A percentile compares a stretch with the other conserved stretches of the same genome.
phyloP scores from a whole-genome alignment of 2,113 vertebrate species.

The Prietella phreatophila region DNA sequence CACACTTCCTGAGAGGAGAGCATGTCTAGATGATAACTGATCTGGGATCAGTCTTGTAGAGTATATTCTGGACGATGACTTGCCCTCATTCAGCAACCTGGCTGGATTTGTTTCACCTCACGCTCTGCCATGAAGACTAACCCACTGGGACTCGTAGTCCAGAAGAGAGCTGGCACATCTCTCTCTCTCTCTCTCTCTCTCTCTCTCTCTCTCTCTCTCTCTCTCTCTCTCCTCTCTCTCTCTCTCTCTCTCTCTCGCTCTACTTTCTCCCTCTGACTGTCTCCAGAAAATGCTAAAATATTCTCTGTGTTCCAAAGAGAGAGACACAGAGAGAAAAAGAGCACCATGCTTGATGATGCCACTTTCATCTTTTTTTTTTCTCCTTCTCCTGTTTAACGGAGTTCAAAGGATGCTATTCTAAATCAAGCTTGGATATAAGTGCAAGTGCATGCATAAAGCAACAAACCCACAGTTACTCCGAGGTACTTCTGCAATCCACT shows the following conservation, averaged over 20 bases:
- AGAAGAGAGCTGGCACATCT: constrained; percentile 53
- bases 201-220: constrained; percentile 46
- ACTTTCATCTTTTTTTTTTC: constrained; percentile 58
- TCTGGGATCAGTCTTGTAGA: neutral
- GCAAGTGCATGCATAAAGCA: constrained; percentile 12
- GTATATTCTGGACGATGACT: neutral
- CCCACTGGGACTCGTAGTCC: constrained; percentile 63
- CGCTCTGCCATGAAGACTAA: constrained; percentile 68
- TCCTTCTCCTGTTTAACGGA: constrained; percentile 54
- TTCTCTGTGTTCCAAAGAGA: constrained; percentile 37
- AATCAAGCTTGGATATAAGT: constrained; percentile 29
- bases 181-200: constrained; percentile 56
- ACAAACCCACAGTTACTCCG: constrained; percentile 14
- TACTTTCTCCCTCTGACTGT: constrained; percentile 42
- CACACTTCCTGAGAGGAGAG: neutral
- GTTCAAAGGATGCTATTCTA: constrained; percentile 55
- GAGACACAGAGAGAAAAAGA: constrained; percentile 28
- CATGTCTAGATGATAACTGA: neutral
- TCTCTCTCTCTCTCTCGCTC: constrained; percentile 53
- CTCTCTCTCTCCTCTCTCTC: constrained; percentile 54
- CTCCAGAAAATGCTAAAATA: constrained; percentile 48
- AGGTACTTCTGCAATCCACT: neutral
- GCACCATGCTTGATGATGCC: constrained; percentile 45
- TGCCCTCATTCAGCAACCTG: constrained; percentile 42
- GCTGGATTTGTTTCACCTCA: constrained; percentile 68